phyloP scores from a whole-genome alignment of 2,888 invertebrate genomes.

The Erebia ligea region DNA sequence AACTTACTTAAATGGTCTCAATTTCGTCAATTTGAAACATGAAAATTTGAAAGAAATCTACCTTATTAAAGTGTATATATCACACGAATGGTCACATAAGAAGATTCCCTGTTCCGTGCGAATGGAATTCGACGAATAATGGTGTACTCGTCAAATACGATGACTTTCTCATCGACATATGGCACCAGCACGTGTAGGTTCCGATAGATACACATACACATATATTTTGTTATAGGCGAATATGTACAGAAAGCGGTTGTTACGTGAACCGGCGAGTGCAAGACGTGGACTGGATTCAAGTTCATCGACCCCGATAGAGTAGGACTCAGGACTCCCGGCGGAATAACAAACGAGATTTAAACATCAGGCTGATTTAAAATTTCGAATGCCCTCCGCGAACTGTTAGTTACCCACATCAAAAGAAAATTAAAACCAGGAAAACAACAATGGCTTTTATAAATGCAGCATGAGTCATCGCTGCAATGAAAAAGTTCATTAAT shows the following conservation, averaged over 20 bases:
- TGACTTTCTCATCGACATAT: constrained; percentile 3
- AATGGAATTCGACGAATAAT: too few relatives aligned
- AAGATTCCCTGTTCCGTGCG: too few relatives aligned
- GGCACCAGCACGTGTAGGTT: constrained; percentile 3
- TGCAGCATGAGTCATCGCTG: background rate
- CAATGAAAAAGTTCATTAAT: background rate
- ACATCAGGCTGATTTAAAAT: constrained; percentile 35
- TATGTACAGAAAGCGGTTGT: constrained; percentile 71
- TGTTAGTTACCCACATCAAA: constrained; percentile 6
- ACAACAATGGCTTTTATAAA: background rate
- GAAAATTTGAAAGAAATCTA: too few relatives aligned
- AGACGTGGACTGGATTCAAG: constrained; percentile 79
- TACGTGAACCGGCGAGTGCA: constrained; percentile 76
- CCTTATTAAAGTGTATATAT: too few relatives aligned
- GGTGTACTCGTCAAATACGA: background rate
- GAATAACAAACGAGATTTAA: constrained; percentile 65
- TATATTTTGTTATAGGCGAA: constrained; percentile 32
- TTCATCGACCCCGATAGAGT: constrained; percentile 71
- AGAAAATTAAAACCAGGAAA: background rate
- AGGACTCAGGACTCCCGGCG: constrained; percentile 78
- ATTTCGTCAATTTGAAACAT: too few relatives aligned
- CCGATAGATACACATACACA: background rate
- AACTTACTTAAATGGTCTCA: too few relatives aligned
- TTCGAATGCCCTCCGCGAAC: constrained; percentile 24
- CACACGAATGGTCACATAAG: too few relatives aligned